Evolutionary conservation across 2,113 vertebrate genomes (phyloP).

Genomic region (Pelobates fuscus): DNA sequence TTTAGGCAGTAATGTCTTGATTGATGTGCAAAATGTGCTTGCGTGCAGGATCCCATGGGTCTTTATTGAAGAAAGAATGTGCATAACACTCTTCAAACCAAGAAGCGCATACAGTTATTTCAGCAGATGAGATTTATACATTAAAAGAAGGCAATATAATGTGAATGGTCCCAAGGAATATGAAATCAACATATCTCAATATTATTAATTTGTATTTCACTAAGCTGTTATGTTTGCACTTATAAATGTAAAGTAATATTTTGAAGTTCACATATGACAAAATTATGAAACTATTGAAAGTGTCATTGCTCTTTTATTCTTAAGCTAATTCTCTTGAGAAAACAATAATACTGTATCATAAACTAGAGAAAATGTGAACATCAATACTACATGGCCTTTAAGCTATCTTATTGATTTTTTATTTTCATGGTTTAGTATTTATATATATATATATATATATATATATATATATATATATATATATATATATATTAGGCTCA

Average conservation of each 20-base stretch:
- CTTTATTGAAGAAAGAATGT: slow-evolving; percentile 18
- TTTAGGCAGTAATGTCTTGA: background rate
- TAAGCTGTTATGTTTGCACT: background rate
- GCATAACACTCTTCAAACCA: background rate
- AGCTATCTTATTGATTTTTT: slow-evolving; percentile 46
- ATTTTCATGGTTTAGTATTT: slow-evolving; percentile 36
- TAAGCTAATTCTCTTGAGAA: too few species aligned
- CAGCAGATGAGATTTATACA: background rate
- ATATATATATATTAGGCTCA: too few species aligned
- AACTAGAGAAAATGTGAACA: slow-evolving; percentile 40
- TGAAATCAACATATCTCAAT: background rate
- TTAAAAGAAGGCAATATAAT: background rate
- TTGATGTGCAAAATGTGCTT: slow-evolving; percentile 27
- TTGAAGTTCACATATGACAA: too few species aligned
- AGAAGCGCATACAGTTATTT: background rate
- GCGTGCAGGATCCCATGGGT: background rate
- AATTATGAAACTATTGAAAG: slow-evolving; percentile 16
- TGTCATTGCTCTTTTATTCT: slow-evolving; percentile 10
- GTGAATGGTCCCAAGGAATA: too few species aligned
- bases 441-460: slow-evolving; percentile 16
- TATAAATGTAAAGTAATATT: background rate
- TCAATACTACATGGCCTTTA: slow-evolving; percentile 47
- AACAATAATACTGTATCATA: slow-evolving; percentile 42
- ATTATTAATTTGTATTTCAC: slow-evolving; percentile 6
- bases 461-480: slow-evolving; percentile 42